Conservation (phyloP, 2,888 invertebrate species). For the Priocnemis perturbator region DNA sequence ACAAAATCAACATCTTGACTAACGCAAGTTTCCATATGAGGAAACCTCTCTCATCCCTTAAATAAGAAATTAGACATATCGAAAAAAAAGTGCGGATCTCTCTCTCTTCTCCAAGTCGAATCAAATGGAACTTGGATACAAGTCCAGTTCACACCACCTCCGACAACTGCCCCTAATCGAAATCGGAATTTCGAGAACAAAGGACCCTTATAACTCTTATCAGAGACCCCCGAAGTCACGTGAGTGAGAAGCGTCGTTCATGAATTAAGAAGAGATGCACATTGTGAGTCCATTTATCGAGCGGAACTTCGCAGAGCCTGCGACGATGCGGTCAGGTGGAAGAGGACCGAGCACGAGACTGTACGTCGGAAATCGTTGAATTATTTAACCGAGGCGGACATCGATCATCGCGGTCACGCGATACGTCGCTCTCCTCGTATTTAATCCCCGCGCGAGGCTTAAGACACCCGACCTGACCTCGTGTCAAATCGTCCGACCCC, state of each 20-base stretch:
- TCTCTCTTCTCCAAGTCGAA: no score
- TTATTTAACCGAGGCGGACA: slow-evolving; percentile 64
- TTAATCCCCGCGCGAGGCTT: slow-evolving; percentile 27
- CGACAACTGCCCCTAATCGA: no score
- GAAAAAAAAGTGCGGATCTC: no score
- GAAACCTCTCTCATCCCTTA: no score
- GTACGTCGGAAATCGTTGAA: slow-evolving; percentile 64
- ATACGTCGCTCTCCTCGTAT: slow-evolving; percentile 45
- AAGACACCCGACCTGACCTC: slow-evolving; percentile 38
- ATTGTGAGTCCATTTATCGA: background rate
- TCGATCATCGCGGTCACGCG: slow-evolving; percentile 68
- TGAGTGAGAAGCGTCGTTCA: background rate
- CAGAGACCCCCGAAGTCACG: no score
- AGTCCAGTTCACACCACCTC: no score
- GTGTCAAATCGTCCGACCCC: slow-evolving; percentile 54
- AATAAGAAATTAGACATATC: no score
- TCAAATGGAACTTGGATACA: no score
- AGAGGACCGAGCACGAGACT: slow-evolving; percentile 34
- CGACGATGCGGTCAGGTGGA: slow-evolving; percentile 26
- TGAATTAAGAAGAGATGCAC: background rate
- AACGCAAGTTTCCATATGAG: no score
- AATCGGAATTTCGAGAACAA: no score
- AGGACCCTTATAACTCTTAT: no score
- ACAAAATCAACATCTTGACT: no score
- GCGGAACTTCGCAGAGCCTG: background rate